Evolutionary conservation across 2,797 vertebrate genomes (phyloP).

Genomic region (Pygocentrus nattereri): DNA sequence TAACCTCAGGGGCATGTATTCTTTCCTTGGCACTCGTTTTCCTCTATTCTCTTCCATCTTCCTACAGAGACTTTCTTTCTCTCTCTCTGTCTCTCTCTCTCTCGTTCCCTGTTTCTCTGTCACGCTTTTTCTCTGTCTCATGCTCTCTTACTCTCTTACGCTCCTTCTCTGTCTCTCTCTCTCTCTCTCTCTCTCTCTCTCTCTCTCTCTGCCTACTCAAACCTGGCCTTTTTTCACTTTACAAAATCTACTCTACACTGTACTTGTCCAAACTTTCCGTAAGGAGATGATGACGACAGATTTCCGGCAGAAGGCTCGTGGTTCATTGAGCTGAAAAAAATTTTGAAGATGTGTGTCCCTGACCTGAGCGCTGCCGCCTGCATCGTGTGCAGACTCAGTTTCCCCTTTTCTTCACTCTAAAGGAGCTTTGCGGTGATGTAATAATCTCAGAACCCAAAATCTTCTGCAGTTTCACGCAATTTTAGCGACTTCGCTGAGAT

Average conservation of each 20-base stretch:
- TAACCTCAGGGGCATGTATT: conserved; percentile 56
- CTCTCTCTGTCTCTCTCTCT: conserved; percentile 8
- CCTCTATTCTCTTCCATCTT: conserved; percentile 20
- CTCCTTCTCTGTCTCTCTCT: conserved; percentile 43
- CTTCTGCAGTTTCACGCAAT: not conserved
- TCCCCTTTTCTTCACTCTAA: not conserved
- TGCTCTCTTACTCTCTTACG: not conserved
- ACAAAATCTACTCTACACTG: conserved; percentile 41
- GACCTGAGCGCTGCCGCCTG: not conserved
- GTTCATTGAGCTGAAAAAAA: not conserved
- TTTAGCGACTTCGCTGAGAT: not conserved
- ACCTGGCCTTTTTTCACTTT: conserved; percentile 21
- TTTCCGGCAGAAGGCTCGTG: not conserved
- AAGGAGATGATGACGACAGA: not conserved
- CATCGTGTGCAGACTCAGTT: not conserved
- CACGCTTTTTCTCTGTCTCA: conserved; percentile 60
- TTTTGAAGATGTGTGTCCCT: not conserved
- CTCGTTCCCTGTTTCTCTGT: not conserved
- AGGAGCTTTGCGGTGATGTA: conserved; percentile 10
- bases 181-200: conserved; percentile 56
- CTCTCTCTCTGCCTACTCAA: conserved; percentile 26
- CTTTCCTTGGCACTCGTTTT: conserved; percentile 51
- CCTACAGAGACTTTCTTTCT: conserved; percentile 59
- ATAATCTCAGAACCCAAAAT: not conserved
- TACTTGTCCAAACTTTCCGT: conserved; percentile 22